Base-by-base conservation (phyloP, 2,888 invertebrate genomes). In the Aphidoletes aphidimyza region DNA sequence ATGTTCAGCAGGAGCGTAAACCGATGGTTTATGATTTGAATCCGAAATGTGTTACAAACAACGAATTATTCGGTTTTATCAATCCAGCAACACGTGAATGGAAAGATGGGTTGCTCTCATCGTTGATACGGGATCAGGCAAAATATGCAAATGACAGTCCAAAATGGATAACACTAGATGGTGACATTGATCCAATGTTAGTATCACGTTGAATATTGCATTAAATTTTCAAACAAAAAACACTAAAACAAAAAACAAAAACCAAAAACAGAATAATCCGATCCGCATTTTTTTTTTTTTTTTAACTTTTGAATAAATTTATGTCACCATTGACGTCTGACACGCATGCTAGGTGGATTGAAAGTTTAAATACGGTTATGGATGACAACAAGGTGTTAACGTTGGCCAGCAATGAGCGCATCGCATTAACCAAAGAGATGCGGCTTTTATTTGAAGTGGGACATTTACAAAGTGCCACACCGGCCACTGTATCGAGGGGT, bases 351-450 rank as follows among this genome's bases (percentile, higher is more conserved):
- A 81, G 81, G 81, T 98, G 98, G 98, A 98, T 98, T 87, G 98
- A 98, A 90, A 97, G 97, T 34, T 92, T 98, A 36, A 98, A 98
- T 89, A 98, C 98, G 22, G 93, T 98, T 83, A 98, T 98, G 98
- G 98, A 98, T 89, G 98, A 98, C 89, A 98, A 98, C 89, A 98
- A 98, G 92, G 96, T 97, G 17, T 89, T 98, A 86, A 98, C 98
- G 0, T 90, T 98, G 87, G 98, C 98, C 19, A 97, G 97, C 90
- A 98, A 98, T 88, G 98, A 98, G 90, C 92, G 98, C 85, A 98
- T 98, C 85, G 96, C 98, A 0, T 90, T 98, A 84, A 97, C 96
- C 0, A 94, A 94, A 85, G 91, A 93, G 30, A 98, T 98, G 98
- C 92, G 98, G 49, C 91, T 98, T 26, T 90, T 98, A 22, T 98